Conservation (phyloP, 1,140 invertebrate genomes). For the Leptopilina boulardi region DNA sequence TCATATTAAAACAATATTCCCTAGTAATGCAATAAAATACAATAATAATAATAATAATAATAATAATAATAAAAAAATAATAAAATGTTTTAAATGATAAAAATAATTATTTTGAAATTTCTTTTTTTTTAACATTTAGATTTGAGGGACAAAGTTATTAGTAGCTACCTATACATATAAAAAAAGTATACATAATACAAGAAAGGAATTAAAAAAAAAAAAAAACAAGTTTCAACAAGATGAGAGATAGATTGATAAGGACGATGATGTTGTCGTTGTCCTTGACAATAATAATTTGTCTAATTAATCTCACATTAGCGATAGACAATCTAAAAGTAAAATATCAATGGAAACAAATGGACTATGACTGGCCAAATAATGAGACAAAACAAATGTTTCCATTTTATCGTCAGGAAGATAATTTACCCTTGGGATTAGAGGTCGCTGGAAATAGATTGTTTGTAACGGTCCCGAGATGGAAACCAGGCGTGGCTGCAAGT, state of each 20-base stretch:
- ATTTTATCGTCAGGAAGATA: slow-evolving; percentile 78
- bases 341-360: slow-evolving; percentile 84
- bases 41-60: no score
- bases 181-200: no score
- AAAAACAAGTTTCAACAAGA: neutral
- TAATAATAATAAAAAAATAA: no score
- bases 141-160: no score
- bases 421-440: slow-evolving; percentile 83
- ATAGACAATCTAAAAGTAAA: slow-evolving; percentile 82
- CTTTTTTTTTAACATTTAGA: no score
- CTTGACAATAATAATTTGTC: slow-evolving; percentile 48
- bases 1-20: no score
- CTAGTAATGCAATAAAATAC: no score
- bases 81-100: no score
- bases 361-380: slow-evolving; percentile 80
- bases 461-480: slow-evolving; percentile 85
- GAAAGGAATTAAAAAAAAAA: neutral
- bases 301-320: slow-evolving; percentile 59
- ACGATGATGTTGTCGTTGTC: slow-evolving; percentile 10
- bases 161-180: no score
- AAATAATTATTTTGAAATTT: no score
- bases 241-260: neutral
- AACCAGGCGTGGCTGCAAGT: slow-evolving; percentile 82
- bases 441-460: slow-evolving; percentile 81
- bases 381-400: slow-evolving; percentile 67